Evolutionary conservation across 2,113 vertebrate species (phyloP), one percentile per base, ranked within the genome.

Genomic region (Xyrauchen texanus): DNA sequence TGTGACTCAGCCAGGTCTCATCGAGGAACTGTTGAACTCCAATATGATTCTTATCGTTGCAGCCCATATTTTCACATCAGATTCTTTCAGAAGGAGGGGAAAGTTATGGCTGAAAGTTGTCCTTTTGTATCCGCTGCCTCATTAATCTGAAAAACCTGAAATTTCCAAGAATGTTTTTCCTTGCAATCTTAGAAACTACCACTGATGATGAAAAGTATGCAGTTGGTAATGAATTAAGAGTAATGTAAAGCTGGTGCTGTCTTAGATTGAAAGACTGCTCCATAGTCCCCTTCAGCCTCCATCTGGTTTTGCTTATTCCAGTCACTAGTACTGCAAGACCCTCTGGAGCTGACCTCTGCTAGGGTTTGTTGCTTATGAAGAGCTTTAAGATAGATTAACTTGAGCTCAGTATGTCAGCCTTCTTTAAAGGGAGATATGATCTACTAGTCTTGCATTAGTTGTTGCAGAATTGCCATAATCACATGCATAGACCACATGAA

Each of bases 261-360:
- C 61, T 67, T 47, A 67, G 47, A 57, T 34, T 34, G 21, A 34
- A 61, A 42, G n/a, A 55, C 7, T 11, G 44, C 61, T 63, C 42
- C 13, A 49, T 9, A 44, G 16, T n/a, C 52, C 57, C 49, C 49
- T 70, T 51, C 49, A 47, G 47, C 62, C 75, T 44, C 68, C 81
- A 80, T 82, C 73, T 82, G 77, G 67, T 80, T 68, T 75, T 77
- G 68, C 51, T 85, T 82, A 74, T 73, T 65, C 47, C 67, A 42
- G 61, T 47, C 46, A 11, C 80, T 60, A 44, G 60, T 55, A 58
- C 66, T 62, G 57, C 51, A n/a, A 46, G 16, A 62, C 46, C 68
- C 74, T 81, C 64, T 68, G 16, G 9, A 53, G 12, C 7, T 65
- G 67, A 70, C 75, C 68, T 72, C 53, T 82, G 62, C 67, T 76